phyloP scores from a whole-genome alignment of 64 coral and sea anemone genomes.

The Dendrophyllia cribrosa region DNA sequence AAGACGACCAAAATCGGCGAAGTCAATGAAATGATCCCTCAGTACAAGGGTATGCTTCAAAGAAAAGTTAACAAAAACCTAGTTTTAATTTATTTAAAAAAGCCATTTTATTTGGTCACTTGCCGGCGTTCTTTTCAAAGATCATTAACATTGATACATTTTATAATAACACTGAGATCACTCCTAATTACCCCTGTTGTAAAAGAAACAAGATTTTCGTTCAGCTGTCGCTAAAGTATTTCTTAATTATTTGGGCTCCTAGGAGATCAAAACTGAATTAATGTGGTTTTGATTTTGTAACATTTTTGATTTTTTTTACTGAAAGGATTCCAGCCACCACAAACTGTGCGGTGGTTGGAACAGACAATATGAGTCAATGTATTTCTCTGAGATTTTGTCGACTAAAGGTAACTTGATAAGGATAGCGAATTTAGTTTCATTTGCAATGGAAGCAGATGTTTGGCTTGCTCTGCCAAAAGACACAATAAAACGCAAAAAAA shows the following conservation, averaged over 20 bases:
- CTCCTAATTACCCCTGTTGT: neutral
- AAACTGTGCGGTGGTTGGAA: too few species aligned
- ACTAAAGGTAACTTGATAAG: neutral
- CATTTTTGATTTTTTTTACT: too few species aligned
- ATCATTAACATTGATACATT: constrained; percentile 27
- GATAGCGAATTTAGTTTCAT: neutral
- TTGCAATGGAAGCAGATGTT: constrained; percentile 17
- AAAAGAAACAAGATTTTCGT: neutral
- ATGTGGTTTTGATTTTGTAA: neutral
- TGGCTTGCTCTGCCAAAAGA: neutral
- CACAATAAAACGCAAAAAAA: neutral
- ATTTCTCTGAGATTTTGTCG: too few species aligned
- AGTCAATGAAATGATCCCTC: too few species aligned
- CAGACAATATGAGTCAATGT: too few species aligned
- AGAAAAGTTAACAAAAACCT: neutral
- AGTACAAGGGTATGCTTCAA: too few species aligned
- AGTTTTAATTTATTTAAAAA: constrained; percentile 28
- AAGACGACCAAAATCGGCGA: too few species aligned
- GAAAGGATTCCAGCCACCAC: too few species aligned
- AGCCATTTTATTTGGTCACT: constrained; percentile 15
- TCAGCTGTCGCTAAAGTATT: constrained; percentile 26
- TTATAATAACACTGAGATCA: neutral
- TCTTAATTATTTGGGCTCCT: neutral
- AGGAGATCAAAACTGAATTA: neutral
- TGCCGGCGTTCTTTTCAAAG: neutral